Evolutionary conservation across 2,113 vertebrate genomes (phyloP).

Genomic region (Oncorhynchus keta): DNA sequence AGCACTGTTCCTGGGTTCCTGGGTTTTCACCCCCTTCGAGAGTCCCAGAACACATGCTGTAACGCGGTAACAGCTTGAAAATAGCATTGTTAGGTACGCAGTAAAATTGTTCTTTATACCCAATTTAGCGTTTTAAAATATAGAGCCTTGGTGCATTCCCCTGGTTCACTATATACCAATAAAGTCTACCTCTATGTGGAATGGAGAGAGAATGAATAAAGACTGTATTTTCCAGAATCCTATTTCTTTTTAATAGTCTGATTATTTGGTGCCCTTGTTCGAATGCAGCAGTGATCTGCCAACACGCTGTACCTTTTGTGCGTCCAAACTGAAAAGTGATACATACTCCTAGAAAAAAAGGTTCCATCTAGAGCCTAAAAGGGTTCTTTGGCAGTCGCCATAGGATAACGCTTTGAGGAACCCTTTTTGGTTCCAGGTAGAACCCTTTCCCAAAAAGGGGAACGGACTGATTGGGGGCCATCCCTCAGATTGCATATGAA

Average conservation of each 20-base stretch:
- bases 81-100: constrained; percentile 55
- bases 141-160: constrained; percentile 47
- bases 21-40: not conserved
- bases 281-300: constrained; percentile 21
- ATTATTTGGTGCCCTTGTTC: constrained; percentile 33
- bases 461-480: too few relatives aligned
- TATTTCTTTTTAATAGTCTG: constrained; percentile 47
- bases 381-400: too few relatives aligned
- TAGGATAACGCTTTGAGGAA: too few relatives aligned
- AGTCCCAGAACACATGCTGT: constrained; percentile 51
- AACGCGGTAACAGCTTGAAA: constrained; percentile 59
- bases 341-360: not conserved
- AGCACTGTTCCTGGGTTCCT: constrained; percentile 45
- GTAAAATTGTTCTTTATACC: constrained; percentile 59
- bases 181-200: constrained; percentile 49
- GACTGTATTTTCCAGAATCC: constrained; percentile 45
- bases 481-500: too few relatives aligned
- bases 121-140: constrained; percentile 57
- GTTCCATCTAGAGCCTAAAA: too few relatives aligned
- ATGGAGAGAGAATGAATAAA: constrained; percentile 44
- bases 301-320: constrained; percentile 17
- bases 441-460: too few relatives aligned
- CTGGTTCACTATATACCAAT: constrained; percentile 41
- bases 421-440: too few relatives aligned
- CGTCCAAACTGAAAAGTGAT: constrained; percentile 3